These are phyloP conservation scores for Albula goreensis DNA, from an alignment of 2,113 vertebrate species.

Conservation along the genomic window DNA sequence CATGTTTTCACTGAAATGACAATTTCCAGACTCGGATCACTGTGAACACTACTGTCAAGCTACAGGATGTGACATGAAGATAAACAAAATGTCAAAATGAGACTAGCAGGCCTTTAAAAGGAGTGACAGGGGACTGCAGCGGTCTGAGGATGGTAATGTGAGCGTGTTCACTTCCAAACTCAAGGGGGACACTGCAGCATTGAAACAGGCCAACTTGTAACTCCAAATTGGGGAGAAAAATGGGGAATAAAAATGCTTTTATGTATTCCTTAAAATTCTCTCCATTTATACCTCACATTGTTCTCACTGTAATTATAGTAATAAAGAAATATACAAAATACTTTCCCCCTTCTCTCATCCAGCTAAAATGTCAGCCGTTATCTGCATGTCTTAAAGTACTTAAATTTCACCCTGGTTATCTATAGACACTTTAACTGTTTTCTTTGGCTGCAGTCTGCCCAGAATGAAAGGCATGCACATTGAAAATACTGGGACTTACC, in stretches of 20 bases:
- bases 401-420: not conserved
- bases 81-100: too few species aligned
- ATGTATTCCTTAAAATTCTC: not conserved
- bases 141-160: too few species aligned
- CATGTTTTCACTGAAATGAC: too few species aligned
- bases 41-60: too few species aligned
- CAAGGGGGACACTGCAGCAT: too few species aligned
- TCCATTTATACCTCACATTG: not conserved
- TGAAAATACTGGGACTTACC: constrained; percentile 1
- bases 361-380: not conserved
- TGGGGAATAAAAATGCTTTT: not conserved
- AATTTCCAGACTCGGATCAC: too few species aligned
- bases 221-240: not conserved
- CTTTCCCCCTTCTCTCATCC: not conserved
- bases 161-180: too few species aligned
- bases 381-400: not conserved
- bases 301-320: not conserved
- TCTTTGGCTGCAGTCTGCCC: not conserved
- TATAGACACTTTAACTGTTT: not conserved
- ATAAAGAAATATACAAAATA: not conserved
- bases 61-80: too few species aligned
- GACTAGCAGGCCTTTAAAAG: too few species aligned
- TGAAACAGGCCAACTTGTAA: not conserved
- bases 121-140: too few species aligned
- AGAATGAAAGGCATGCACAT: not conserved